These are phyloP conservation scores for Scortum barcoo DNA, from an alignment of 2,113 vertebrate genomes.

Conservation along the genomic window DNA sequence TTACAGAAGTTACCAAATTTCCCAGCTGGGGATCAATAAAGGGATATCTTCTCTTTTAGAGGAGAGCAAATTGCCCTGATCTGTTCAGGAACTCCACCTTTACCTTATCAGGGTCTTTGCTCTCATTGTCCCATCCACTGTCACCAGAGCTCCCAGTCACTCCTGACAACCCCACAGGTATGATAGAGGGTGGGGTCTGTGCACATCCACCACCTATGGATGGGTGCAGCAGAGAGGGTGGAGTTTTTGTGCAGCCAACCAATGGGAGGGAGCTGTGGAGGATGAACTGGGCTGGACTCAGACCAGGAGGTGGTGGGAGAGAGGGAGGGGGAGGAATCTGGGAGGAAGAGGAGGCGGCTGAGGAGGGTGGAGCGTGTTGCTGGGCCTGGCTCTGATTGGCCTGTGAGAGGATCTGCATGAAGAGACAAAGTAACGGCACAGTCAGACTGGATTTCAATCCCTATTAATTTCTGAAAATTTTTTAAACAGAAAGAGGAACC, in stretches of 20 bases:
- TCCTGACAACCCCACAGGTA: conserved; percentile 70
- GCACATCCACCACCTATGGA: conserved; percentile 81
- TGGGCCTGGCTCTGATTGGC: conserved; percentile 87
- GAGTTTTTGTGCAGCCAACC: conserved; percentile 88
- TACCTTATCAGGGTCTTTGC: conserved; percentile 87
- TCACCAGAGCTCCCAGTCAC: conserved; percentile 73
- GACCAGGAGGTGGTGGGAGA: conserved; percentile 75
- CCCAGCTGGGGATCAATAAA: too few relatives aligned
- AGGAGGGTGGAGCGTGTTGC: conserved; percentile 73
- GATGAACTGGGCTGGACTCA: conserved; percentile 86
- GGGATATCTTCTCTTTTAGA: too few relatives aligned
- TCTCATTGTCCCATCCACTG: conserved; percentile 81
- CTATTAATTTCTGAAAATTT: too few relatives aligned
- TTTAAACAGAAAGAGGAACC: too few relatives aligned
- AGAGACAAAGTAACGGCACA: conserved; percentile 24
- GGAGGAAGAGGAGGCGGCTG: conserved; percentile 73
- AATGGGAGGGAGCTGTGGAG: conserved; percentile 89
- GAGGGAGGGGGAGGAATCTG: conserved; percentile 84
- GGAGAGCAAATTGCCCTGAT: neutral
- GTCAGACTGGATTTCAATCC: neutral
- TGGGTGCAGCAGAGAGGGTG: conserved; percentile 86
- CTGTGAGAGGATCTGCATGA: conserved; percentile 90
- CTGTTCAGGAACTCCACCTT: neutral
- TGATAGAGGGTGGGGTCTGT: conserved; percentile 83
- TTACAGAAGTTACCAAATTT: too few relatives aligned